phyloP scores from a whole-genome alignment of 2,797 vertebrate genomes.

The Smutsia temminckii region DNA sequence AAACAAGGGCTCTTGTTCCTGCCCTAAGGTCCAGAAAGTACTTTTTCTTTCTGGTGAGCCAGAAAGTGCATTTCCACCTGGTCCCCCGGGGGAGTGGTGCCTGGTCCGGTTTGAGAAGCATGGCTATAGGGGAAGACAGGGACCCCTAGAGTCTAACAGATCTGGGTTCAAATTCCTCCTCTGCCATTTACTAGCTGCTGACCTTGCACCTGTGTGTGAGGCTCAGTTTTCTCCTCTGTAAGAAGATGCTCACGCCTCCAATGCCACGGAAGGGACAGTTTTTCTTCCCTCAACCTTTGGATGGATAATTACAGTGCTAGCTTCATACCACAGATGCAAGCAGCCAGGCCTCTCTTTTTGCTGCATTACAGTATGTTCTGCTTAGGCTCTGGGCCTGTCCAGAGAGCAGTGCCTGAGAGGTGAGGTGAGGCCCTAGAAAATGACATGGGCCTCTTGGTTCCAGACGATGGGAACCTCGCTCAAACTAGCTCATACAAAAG shows the following conservation, averaged over 20 bases:
- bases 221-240: not conserved
- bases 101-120: not conserved
- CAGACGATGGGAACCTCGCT: not conserved
- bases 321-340: not conserved
- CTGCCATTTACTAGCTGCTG: not conserved
- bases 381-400: not conserved
- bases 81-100: not conserved
- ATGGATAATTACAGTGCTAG: not conserved
- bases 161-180: not conserved
- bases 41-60: no score
- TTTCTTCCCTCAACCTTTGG: not conserved
- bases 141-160: not conserved
- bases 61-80: not conserved
- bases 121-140: not conserved
- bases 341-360: not conserved
- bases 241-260: no score
- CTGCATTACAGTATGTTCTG: no score
- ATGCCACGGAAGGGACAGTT: not conserved
- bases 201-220: not conserved
- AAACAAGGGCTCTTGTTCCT: not conserved
- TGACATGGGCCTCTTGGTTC: not conserved
- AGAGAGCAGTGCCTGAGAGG: not conserved
- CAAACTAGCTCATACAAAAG: not conserved
- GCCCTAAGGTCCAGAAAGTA: not conserved
- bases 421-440: not conserved